Evolutionary conservation across 2,888 invertebrate genomes (phyloP).

Genomic region (Heliothis peltigera): DNA sequence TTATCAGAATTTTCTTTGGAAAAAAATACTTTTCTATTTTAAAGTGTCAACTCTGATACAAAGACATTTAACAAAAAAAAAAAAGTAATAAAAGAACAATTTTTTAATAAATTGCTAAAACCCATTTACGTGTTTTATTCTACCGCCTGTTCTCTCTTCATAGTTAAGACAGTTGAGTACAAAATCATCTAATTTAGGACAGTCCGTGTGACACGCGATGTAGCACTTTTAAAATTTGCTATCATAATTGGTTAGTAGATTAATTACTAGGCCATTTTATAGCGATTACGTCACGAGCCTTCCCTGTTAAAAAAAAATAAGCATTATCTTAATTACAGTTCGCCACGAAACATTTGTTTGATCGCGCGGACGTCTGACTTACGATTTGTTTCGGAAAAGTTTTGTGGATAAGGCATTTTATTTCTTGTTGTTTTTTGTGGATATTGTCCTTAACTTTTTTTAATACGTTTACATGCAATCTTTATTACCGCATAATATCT

Average conservation of each 20-base stretch:
- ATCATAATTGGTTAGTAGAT: constrained; percentile 78
- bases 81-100: not conserved
- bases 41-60: too few relatives aligned
- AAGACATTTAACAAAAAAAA: too few relatives aligned
- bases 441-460: not conserved
- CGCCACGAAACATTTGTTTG: constrained; percentile 72
- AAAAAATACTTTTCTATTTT: too few relatives aligned
- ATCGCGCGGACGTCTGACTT: constrained; percentile 36
- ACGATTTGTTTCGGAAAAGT: constrained; percentile 24
- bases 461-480: too few relatives aligned
- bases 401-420: not conserved
- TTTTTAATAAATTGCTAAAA: not conserved
- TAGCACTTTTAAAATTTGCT: constrained; percentile 79
- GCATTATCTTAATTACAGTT: constrained; percentile 75
- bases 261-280: constrained; percentile 70
- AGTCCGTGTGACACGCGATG: constrained; percentile 75
- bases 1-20: too few relatives aligned
- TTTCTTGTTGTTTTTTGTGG: not conserved
- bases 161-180: constrained; percentile 31
- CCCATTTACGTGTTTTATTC: not conserved
- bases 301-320: constrained; percentile 68
- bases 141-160: constrained; percentile 4
- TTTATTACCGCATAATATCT: too few relatives aligned
- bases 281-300: constrained; percentile 59
- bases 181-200: constrained; percentile 45